A percentile compares a stretch with the other conserved stretches of the same genome.
Evolutionary conservation across 2,797 vertebrate genomes (phyloP).

Genomic region (Melopsittacus undulatus): DNA sequence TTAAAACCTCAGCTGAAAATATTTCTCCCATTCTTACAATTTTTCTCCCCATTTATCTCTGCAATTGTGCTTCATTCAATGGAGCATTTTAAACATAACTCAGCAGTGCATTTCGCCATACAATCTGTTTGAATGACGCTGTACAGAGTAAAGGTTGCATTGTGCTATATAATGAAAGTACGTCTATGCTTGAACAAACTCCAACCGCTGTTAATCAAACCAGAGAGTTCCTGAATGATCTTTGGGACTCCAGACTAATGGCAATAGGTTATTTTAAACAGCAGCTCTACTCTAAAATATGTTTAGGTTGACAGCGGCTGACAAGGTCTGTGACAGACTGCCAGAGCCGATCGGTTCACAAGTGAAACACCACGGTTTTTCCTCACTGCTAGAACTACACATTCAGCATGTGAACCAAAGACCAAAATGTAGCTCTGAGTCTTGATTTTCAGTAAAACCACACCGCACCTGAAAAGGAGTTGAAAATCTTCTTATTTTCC

Average conservation of each 20-base stretch:
- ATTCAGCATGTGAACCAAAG: not conserved
- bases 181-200: conserved; percentile 51
- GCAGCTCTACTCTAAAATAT: conserved; percentile 27
- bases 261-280: conserved; percentile 52
- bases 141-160: conserved; percentile 62
- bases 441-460: not conserved
- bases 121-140: conserved; percentile 51
- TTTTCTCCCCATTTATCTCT: conserved; percentile 61
- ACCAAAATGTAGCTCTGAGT: not conserved
- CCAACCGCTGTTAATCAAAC: conserved; percentile 49
- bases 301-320: conserved; percentile 2
- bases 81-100: conserved; percentile 29
- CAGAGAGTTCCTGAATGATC: conserved; percentile 58
- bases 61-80: conserved; percentile 59
- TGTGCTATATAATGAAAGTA: conserved; percentile 63
- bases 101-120: conserved; percentile 26
- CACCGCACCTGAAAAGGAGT: fast-evolving
- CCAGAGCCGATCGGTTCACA: not conserved
- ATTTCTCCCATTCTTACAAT: conserved; percentile 36
- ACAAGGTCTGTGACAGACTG: not conserved
- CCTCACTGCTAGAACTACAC: not conserved
- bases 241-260: not conserved
- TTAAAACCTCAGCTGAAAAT: conserved; percentile 64
- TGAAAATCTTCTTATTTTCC: not conserved
- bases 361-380: not conserved